Percentiles rank a stretch among this genome's conserved stretches.
phyloP scores from a whole-genome alignment of 2,797 vertebrate species.

The Steatocranus sp. region DNA sequence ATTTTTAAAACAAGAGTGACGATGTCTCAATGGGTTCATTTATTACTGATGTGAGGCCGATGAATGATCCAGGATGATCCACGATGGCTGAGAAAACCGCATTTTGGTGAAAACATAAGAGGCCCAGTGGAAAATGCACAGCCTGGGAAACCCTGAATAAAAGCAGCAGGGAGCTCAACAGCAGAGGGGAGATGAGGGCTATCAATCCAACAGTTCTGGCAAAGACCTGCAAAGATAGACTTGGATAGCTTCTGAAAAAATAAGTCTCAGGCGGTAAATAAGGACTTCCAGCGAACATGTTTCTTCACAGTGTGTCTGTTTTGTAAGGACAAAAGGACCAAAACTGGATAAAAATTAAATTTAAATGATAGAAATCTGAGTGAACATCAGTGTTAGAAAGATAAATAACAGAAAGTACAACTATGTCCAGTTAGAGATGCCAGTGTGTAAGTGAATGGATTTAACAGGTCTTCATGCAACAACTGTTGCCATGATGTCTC shows the following conservation, averaged over 20 bases:
- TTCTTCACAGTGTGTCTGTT: background rate
- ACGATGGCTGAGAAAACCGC: constrained; percentile 58
- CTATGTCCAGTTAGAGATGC: background rate
- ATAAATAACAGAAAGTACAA: background rate
- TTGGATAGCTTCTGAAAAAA: background rate
- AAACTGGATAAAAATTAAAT: background rate
- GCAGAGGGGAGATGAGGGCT: constrained; percentile 6
- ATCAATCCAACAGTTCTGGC: constrained; percentile 1
- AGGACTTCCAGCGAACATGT: background rate
- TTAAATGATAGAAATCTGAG: background rate
- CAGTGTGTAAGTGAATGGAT: background rate
- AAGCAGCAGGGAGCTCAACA: constrained; percentile 22
- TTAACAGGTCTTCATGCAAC: background rate
- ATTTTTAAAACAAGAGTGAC: background rate
- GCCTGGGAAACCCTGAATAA: constrained; percentile 69
- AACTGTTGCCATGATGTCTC: constrained; percentile 43
- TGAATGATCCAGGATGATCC: constrained; percentile 47
- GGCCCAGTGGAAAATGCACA: constrained; percentile 46
- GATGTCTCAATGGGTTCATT: background rate
- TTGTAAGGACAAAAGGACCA: background rate
- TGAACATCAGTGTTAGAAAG: background rate
- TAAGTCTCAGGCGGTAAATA: background rate
- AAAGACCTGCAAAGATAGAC: background rate
- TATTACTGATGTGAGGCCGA: constrained; percentile 9
- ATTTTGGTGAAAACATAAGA: constrained; percentile 55